These are phyloP conservation scores for Eupithecia inturbata DNA, from an alignment of 2,888 invertebrate species.

Conservation along the genomic window DNA sequence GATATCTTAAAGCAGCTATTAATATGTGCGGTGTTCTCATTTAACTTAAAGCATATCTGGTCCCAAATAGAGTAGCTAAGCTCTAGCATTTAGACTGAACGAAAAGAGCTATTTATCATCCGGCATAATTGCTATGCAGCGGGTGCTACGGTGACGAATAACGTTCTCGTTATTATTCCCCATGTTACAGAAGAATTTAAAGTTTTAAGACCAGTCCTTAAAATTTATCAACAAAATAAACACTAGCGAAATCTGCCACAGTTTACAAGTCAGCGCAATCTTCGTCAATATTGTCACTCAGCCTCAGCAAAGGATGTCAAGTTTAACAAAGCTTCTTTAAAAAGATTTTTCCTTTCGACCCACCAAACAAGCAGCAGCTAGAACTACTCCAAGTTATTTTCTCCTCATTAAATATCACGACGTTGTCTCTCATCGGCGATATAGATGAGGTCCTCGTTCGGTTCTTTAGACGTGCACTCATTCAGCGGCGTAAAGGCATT, in stretches of 20 bases:
- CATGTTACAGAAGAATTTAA: conserved; percentile 2
- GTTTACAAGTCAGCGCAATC: conserved; percentile 3
- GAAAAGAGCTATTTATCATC: conserved; percentile 13
- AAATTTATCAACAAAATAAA: not conserved
- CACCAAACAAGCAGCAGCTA: not conserved
- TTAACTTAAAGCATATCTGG: conserved; percentile 1
- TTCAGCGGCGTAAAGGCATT: conserved; percentile 69
- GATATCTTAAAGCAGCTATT: not conserved
- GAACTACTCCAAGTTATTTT: conserved; percentile 48
- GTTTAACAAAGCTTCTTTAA: not conserved
- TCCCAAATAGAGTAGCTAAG: not conserved
- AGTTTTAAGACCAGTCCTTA: not conserved
- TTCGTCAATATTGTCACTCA: conserved; percentile 1
- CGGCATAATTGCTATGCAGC: conserved; percentile 24
- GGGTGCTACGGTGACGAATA: conserved; percentile 16
- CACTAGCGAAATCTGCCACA: not conserved
- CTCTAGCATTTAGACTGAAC: conserved; percentile 9
- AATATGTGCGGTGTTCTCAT: not conserved
- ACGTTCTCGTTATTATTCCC: conserved; percentile 15
- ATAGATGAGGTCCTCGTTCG: conserved; percentile 63
- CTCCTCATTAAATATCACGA: conserved; percentile 63
- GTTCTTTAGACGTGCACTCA: conserved; percentile 60
- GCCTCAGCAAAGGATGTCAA: not conserved
- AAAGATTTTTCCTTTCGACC: not conserved
- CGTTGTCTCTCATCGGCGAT: conserved; percentile 56